Evolutionary conservation across 2,113 vertebrate genomes (phyloP).

Genomic region (Heterotis niloticus): DNA sequence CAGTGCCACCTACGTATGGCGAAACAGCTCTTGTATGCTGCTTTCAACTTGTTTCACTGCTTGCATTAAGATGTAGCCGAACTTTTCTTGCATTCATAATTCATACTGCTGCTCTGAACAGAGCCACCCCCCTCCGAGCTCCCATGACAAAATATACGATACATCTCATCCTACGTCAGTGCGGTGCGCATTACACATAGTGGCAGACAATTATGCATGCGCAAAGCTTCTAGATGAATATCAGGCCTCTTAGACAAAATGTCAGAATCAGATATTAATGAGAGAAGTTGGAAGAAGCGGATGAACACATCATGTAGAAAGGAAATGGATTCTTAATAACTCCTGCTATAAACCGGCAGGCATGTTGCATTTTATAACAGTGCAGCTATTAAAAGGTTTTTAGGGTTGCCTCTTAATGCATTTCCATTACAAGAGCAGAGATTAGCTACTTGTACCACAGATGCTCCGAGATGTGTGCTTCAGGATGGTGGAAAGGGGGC

Average conservation of each 20-base stretch:
- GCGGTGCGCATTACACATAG: neutral
- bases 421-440: slow-evolving; percentile 41
- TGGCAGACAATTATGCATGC: neutral
- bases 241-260: slow-evolving; percentile 34
- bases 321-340: slow-evolving; percentile 44
- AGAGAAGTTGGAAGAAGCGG: slow-evolving; percentile 42
- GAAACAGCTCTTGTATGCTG: neutral
- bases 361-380: slow-evolving; percentile 38
- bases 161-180: neutral
- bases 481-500: neutral
- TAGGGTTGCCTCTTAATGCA: slow-evolving; percentile 39
- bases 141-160: neutral
- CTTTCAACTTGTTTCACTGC: neutral
- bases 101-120: neutral
- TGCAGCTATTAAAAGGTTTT: slow-evolving; percentile 42
- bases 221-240: slow-evolving; percentile 26
- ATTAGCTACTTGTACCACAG: slow-evolving; percentile 45
- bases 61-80: slow-evolving; percentile 8
- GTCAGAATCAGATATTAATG: slow-evolving; percentile 46
- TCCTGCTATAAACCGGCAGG: slow-evolving; percentile 34
- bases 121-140: neutral
- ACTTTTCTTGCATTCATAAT: neutral
- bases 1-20: neutral
- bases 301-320: slow-evolving; percentile 30
- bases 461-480: slow-evolving; percentile 18